Evolutionary conservation across 2,888 invertebrate genomes (phyloP).

Genomic region (Bugula neritina): DNA sequence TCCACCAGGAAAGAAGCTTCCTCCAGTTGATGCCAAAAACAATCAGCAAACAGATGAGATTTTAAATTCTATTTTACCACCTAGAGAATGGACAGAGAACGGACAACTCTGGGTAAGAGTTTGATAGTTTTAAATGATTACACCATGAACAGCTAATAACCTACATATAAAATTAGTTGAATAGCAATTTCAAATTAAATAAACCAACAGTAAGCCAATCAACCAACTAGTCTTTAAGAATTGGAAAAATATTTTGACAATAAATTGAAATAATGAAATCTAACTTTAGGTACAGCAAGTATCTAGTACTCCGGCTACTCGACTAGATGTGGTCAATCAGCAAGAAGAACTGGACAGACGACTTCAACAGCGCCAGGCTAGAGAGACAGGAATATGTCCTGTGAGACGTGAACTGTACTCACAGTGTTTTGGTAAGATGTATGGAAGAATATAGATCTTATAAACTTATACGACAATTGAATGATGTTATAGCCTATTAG

Average conservation of each 20-base stretch:
- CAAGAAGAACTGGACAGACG: slow-evolving; percentile 90
- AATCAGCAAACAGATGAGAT: slow-evolving; percentile 81
- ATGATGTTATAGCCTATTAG: no score
- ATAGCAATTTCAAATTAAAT: no score
- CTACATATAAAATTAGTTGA: no score
- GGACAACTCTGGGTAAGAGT: slow-evolving; percentile 66
- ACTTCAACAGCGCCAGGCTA: slow-evolving; percentile 81
- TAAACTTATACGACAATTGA: no score
- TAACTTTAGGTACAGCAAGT: slow-evolving; percentile 61
- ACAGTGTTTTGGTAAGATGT: slow-evolving; percentile 76
- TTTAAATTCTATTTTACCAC: slow-evolving; percentile 83
- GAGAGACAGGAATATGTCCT: slow-evolving; percentile 93
- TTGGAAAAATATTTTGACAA: no score
- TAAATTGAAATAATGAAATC: no score
- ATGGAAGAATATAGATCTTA: not conserved
- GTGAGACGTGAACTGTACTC: slow-evolving; percentile 86
- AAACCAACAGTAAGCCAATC: no score
- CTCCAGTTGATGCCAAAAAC: slow-evolving; percentile 47
- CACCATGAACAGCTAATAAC: no score
- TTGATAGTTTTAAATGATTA: no score
- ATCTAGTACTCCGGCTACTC: slow-evolving; percentile 90
- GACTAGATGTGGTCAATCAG: slow-evolving; percentile 88
- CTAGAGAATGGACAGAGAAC: slow-evolving; percentile 87
- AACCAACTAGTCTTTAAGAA: no score
- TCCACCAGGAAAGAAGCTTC: slow-evolving; percentile 43